Base-by-base conservation (phyloP, 2,797 vertebrate genomes). In the Rhynchotus rufescens region DNA sequence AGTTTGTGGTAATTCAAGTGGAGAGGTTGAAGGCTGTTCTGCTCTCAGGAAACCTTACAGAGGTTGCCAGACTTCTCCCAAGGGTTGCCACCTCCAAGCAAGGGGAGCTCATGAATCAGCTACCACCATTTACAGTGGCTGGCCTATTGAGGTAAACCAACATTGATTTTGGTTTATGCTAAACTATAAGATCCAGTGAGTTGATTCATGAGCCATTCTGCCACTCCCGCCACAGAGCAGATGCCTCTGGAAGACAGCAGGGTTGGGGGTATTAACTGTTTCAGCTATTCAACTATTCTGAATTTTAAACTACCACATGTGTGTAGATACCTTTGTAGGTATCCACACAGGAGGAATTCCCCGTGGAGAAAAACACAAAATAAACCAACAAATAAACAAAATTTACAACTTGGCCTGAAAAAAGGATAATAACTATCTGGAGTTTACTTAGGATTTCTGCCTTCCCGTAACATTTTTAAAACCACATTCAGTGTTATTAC, bases 141-240 rank as follows among this genome's bases (percentile, higher is more conserved):
- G 66, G 69, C 66, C 86, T 90, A 11, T 94, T 94, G 86, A 88
- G 66, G 88, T 68, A 95, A 95, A 94, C 88, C 93, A 89, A 34
- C 84, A 95, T 85, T 90, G 93, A 93, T 92, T 95, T 73, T 94
- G 84, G 92, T 92, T 87, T 89, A 59, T 69, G 77, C 66, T 93
- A 81, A 91, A 89, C 79, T 52, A 36, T 25, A 83, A 87, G 45
- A 59, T 49, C 89, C 62, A 90, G 69, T 36, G 62, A 78, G 79
- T 66, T 4, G 3, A 87, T 85, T 80, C 47, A 45, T 2, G 8
- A 90, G 66, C 81, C 30, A 6, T 69, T 68, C 32, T 36, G 69
- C 38, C 45, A 62, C 17, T 25, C 28, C n/a, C 75, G 22, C 59
- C 42, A 75, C 76, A 80, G 61, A 47, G 49, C 9, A 84, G 34